Percentiles rank a stretch among this genome's conserved stretches.
Conservation (phyloP, 2,888 invertebrate species). For the Petrophora chlorosata region DNA sequence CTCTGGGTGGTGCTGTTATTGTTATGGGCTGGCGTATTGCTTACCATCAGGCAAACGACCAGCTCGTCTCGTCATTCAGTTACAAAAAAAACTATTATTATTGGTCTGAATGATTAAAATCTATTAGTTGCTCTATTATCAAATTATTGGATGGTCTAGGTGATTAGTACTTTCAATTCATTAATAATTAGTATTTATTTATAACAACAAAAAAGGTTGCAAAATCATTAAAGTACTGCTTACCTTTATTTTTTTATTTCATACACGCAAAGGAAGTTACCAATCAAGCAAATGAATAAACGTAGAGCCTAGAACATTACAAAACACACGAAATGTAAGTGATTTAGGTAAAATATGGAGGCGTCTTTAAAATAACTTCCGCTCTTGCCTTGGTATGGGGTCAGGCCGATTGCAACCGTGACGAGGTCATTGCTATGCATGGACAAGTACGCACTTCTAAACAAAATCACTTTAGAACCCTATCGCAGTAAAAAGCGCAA, state of each 20-base stretch:
- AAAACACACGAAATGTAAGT: conserved; percentile 11
- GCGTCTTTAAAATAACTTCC: conserved; percentile 30
- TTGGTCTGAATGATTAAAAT: no score
- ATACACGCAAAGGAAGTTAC: not conserved
- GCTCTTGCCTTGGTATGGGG: conserved; percentile 30
- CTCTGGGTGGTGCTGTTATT: no score
- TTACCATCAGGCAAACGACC: no score
- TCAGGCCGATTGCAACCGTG: conserved; percentile 37
- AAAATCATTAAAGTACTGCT: not conserved
- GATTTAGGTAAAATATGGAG: conserved; percentile 8
- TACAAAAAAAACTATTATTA: no score
- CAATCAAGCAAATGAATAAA: not conserved
- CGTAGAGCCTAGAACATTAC: not conserved
- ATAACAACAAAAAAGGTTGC: no score
- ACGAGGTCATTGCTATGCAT: conserved; percentile 39
- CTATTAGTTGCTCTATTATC: no score
- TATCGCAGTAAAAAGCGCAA: not conserved
- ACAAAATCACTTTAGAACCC: not conserved
- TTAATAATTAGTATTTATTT: no score
- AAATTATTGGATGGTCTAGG: no score
- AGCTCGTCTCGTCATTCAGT: no score
- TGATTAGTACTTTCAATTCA: no score
- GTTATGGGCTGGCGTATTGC: no score
- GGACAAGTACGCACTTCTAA: conserved; percentile 13
- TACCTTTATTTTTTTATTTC: not conserved